Evolutionary conservation across 2,888 invertebrate species (phyloP), one percentile per base, ranked within the genome.

Genomic region (Cephus nigrinus): DNA sequence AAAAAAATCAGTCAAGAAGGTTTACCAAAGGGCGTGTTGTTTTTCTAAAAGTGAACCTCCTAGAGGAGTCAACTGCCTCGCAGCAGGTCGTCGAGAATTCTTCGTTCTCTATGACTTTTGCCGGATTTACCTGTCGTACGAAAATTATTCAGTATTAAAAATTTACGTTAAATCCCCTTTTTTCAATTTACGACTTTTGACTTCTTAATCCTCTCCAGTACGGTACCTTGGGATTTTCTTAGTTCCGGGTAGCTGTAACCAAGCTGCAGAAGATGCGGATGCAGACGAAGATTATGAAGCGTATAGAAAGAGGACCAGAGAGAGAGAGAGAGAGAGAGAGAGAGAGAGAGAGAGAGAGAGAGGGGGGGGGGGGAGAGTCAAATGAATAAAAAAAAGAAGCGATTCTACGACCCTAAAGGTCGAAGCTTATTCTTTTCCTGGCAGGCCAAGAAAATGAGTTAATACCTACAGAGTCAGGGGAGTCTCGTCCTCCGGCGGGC

Each of bases 141-240:
- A 80, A 86, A 84, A 83, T 84, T 83, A 83, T 85, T 84, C 83
- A 81, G 82, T 80, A 77, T 76, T 78, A 82, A 80, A 80, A 82
- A 81, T 82, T 80, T 80, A 71, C 75, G 75, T 77, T 80, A 83
- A 84, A 81, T 83, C 85, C 82, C n/a, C 74, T 55, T 71, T 71
- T 73, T 36, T 69, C 35, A 30, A 68, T 76, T 32, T 73, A 12
- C 55, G 33, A 74, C 73, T 40, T 69, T 75, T 82, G 83, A 84
- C 82, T 84, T 84, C 80, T 84, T 84, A 84, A 84, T 82, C 83
- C 82, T 12, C 69, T 69, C 76, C 68, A 77, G 76, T 77, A 79
- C 79, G 79, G 80, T 79, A 77, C 77, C 69, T 75, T 68, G 72
- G 75, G 55, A 74, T 68, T 32, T 23, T 76, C n/a, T 76, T 68